phyloP scores from a whole-genome alignment of 92 coral and sea anemone genomes.

The Meandrina meandrites region DNA sequence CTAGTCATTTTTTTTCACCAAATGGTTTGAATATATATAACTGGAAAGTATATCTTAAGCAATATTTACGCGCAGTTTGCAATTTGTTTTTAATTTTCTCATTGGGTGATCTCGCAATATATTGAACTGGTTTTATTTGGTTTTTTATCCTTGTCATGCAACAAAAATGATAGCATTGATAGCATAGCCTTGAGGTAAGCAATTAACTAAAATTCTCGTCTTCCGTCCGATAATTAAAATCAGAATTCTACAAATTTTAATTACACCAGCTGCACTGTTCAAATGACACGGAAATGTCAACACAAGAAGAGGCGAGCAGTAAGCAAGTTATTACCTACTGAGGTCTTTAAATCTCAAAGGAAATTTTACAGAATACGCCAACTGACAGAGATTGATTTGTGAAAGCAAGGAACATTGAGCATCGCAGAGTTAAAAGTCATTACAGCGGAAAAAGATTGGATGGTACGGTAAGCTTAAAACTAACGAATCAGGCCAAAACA shows the following conservation, averaged over 20 bases:
- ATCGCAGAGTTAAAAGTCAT: background rate
- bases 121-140: background rate
- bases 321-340: background rate
- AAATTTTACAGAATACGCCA: background rate
- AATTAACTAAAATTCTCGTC: background rate
- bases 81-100: background rate
- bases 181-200: background rate
- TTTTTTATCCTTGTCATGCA: background rate
- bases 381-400: background rate
- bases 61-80: background rate
- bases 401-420: background rate
- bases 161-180: background rate
- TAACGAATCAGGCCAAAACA: background rate
- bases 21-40: background rate
- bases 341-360: background rate
- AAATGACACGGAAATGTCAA: background rate
- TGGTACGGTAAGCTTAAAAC: background rate
- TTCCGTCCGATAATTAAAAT: conserved; percentile 4
- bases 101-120: background rate
- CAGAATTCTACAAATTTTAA: background rate
- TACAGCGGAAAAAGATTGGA: background rate
- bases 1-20: background rate
- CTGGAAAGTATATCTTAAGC: background rate
- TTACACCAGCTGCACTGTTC: conserved; percentile 14
- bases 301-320: background rate